Evolutionary conservation across 2,797 vertebrate species (phyloP), one percentile per base, ranked within the genome.

Genomic region (Tapirus indicus): DNA sequence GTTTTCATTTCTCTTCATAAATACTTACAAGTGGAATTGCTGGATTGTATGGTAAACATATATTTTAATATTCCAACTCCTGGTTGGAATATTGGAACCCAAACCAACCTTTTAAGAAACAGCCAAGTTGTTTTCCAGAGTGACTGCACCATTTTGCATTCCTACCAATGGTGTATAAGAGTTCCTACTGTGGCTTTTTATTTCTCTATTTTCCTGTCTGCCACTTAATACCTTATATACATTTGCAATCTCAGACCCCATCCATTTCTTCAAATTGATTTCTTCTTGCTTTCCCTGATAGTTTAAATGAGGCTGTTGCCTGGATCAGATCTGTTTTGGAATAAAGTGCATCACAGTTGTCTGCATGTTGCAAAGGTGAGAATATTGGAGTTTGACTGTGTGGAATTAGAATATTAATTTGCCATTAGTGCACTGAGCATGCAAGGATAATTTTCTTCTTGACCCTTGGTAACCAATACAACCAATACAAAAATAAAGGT

Each of bases 1-100:
- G 27, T 86, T 78, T 93, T 84, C 23, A 83, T 83, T 83, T 97
- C 58, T 94, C 16, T 90, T 82, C 32, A 41, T 79, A 92, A 95
- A 68, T 66, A 62, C 38, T 66, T 80, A 49, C 10, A 25, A 52
- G 6, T 80, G 58, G 32, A 60, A 32, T 83, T 89, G 11, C 16
- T 87, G 11, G 12, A 38, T 95, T 94, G 5, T 75, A 38, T 88
- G 49, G 12, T 74, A 93, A 88, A 38, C 21, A 1, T 35, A 68
- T 86, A 14, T 82, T 97, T 88, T 93, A 89, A 44, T 78, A 96
- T 62, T 93, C 64, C 35, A 78, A 7, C 66, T 93, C 54, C n/a
- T 1, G 16, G 14, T 44, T 78, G 38, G 35, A 71, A 44, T 89
- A 56, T 38, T 64, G 62, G 47, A 79, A 84, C 25, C 17, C 71